Evolutionary conservation across 2,113 vertebrate genomes (phyloP).

Genomic region (Solea senegalensis): DNA sequence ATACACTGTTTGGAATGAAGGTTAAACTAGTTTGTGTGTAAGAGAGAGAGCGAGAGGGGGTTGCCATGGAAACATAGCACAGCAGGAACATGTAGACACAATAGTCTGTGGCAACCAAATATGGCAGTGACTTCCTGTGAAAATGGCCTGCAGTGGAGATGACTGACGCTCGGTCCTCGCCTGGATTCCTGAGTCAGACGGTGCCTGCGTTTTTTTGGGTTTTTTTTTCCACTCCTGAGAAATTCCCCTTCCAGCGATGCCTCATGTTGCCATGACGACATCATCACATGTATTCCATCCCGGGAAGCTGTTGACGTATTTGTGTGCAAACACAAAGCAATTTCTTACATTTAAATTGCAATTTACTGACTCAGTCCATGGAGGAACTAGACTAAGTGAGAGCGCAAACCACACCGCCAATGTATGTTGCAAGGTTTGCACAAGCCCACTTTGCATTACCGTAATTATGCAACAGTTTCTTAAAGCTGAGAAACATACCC

Average conservation of each 20-base stretch:
- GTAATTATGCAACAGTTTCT: no score
- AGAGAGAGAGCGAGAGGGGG: conserved; percentile 7
- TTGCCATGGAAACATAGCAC: conserved; percentile 69
- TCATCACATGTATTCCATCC: conserved; percentile 17
- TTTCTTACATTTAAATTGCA: no score
- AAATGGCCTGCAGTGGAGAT: conserved; percentile 44
- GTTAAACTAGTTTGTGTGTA: conserved; percentile 13
- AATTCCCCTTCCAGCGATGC: conserved; percentile 33
- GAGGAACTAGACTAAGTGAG: not conserved
- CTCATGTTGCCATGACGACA: conserved; percentile 3
- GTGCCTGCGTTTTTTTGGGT: not conserved
- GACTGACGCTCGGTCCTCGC: conserved; percentile 38
- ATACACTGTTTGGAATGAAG: conserved; percentile 36
- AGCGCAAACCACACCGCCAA: not conserved
- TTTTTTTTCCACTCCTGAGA: conserved; percentile 1
- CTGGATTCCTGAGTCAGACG: conserved; percentile 56
- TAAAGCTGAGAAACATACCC: no score
- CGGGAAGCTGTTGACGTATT: conserved; percentile 8
- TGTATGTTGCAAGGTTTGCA: no score
- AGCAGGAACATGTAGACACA: conserved; percentile 65
- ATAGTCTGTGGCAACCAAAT: conserved; percentile 67
- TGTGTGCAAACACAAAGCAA: no score
- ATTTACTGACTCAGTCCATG: not conserved
- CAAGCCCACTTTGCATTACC: no score
- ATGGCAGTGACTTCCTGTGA: conserved; percentile 69